Base-by-base conservation (phyloP, 2,113 vertebrate species). In the Anseranas semipalmata region DNA sequence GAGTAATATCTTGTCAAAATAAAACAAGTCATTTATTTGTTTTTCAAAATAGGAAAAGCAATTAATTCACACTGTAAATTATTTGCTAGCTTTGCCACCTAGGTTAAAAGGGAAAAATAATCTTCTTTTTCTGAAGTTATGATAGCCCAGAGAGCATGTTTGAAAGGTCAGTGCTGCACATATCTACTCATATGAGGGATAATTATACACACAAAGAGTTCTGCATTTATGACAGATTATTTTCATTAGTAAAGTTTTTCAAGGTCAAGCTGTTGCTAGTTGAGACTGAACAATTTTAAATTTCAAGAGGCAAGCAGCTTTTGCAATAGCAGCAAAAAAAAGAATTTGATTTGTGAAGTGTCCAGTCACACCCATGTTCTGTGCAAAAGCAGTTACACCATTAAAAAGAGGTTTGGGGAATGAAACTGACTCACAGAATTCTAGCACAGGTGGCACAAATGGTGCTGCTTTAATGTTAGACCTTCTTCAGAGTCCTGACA, bases 101-200 rank as follows among this genome's bases (percentile, higher is more conserved):
- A 79, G 67, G 79, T 82, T 66, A 73, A 89, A 82, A 89, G 10
- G 5, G 35, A 39, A 87, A 75, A 59, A 48, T 7, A 11, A 5
- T 39, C 28, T 39, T 68, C 14, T 46, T 66, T 19, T 82, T 43
- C 56, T 63, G 55, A 58, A 46, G 21, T 94, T 95, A 79, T 32
- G 62, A 53, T 37, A 79, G 74, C 15, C 32, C 35, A 76, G 48
- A 93, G 20, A 92, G 35, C 7, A 35, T 24, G 24, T 75, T 79
- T 85, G 68, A 93, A 89, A 92, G 76, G 77, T 89, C 70, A 93
- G 7, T 25, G 83, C 66, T 90, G 35, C 33, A 71, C 80, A 94
- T 71, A 88, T 90, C 56, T 72, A 43, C 27, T 78, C 33, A 32
- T 50, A 28, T 25, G 17, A 80, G 12, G 33, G 19, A 52, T 55